Evolutionary conservation across 2,888 invertebrate species (phyloP).

Genomic region (Silvanus unidentatus): DNA sequence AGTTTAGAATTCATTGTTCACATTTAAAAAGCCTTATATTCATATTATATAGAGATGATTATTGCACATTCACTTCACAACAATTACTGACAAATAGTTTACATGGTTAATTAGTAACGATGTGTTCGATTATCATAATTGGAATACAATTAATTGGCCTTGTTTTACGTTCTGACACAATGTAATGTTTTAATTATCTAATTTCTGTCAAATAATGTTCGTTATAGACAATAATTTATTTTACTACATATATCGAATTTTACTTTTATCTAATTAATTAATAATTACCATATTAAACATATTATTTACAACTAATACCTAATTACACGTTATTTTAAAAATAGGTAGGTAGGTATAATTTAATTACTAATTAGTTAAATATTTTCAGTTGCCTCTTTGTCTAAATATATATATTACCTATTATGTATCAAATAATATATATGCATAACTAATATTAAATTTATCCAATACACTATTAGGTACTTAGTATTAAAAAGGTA

Average conservation of each 20-base stretch:
- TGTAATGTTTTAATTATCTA: constrained; percentile 31
- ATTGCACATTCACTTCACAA: constrained; percentile 15
- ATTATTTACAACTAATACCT: too few relatives aligned
- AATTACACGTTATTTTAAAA: too few relatives aligned
- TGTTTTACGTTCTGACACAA: constrained; percentile 29
- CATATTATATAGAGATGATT: constrained; percentile 20
- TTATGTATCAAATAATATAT: too few relatives aligned
- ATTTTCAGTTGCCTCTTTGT: too few relatives aligned
- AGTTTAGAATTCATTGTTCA: constrained; percentile 23
- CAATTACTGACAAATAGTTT: constrained; percentile 45
- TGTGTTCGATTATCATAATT: constrained; percentile 48
- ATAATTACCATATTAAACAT: background rate
- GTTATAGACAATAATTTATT: background rate
- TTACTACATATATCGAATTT: too few relatives aligned
- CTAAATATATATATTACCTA: too few relatives aligned
- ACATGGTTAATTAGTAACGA: constrained; percentile 46
- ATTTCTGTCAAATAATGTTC: constrained; percentile 20
- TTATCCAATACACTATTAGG: too few relatives aligned
- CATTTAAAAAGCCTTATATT: constrained; percentile 19
- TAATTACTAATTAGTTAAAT: too few relatives aligned
- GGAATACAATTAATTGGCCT: constrained; percentile 45
- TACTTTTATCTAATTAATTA: constrained; percentile 2
- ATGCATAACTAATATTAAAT: too few relatives aligned
- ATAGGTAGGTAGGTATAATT: too few relatives aligned
- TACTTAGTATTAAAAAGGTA: too few relatives aligned